phyloP scores from a whole-genome alignment of 2,797 vertebrate genomes.

The Enteromius paludinosus region DNA sequence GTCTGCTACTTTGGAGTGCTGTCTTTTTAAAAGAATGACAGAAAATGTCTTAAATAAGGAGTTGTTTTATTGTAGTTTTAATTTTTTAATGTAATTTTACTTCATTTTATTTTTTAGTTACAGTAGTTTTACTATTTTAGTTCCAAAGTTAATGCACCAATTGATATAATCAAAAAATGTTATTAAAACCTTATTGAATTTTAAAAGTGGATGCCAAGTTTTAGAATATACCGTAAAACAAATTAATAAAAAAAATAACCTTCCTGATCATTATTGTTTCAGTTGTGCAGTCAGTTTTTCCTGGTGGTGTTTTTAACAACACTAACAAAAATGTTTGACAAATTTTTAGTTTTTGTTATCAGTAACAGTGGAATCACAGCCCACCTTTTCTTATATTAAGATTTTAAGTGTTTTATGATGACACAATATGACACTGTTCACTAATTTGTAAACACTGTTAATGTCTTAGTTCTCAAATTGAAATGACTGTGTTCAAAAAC shows the following conservation, averaged over 20 bases:
- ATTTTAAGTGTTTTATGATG: background rate
- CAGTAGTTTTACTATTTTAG: background rate
- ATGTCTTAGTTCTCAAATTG: constrained; percentile 25
- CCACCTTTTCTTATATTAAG: constrained; percentile 7
- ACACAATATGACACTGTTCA: constrained; percentile 1
- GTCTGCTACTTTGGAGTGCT: constrained; percentile 7
- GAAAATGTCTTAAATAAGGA: background rate
- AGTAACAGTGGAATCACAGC: background rate
- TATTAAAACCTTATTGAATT: background rate
- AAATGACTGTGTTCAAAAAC: constrained; percentile 11
- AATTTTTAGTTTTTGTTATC: background rate
- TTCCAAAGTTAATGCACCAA: background rate
- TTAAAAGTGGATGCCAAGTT: background rate
- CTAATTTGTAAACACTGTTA: constrained; percentile 15
- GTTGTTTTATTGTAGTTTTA: background rate
- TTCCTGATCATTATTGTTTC: background rate
- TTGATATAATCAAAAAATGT: background rate
- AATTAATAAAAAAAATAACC: too few relatives aligned
- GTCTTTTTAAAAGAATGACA: background rate
- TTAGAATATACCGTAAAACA: background rate
- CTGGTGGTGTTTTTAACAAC: background rate
- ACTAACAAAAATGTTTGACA: background rate
- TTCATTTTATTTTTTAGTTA: background rate
- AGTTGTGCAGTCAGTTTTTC: background rate
- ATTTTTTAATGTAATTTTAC: background rate